Percentiles rank a stretch among this genome's conserved stretches.
Conservation (phyloP, 30 jellyfish, hydroid and myxozoan species). For the Cassiopea xamachana region DNA sequence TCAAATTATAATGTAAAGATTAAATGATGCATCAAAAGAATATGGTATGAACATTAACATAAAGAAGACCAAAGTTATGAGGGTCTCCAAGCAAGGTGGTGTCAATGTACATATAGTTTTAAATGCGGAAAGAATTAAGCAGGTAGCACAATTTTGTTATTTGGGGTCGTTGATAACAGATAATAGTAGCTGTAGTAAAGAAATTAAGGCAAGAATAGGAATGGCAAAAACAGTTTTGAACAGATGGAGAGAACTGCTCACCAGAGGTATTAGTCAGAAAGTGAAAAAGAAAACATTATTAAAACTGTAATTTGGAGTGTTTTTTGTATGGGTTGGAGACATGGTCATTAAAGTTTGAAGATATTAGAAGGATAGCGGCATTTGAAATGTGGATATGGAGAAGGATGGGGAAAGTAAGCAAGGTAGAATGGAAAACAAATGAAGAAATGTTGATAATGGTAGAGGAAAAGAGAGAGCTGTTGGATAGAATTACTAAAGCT, state of each 20-base stretch:
- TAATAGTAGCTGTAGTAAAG: not conserved
- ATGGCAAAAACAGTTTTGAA: conserved; percentile 6
- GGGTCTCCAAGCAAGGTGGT: not conserved
- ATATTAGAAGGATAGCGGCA: not conserved
- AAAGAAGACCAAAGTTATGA: conserved; percentile 33
- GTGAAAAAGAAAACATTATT: not conserved
- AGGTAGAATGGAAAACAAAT: conserved; percentile 54
- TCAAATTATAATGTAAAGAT: not conserved
- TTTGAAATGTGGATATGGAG: conserved; percentile 32
- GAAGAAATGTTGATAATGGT: conserved; percentile 5
- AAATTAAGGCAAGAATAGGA: conserved; percentile 1
- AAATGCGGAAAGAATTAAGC: not conserved
- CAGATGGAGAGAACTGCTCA: not conserved
- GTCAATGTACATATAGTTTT: not conserved
- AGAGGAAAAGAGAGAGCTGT: not conserved
- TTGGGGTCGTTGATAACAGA: not conserved
- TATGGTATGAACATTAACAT: not conserved
- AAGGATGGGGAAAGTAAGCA: conserved; percentile 24
- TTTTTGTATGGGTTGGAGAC: not conserved
- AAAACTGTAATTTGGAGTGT: no score
- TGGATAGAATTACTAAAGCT: not conserved
- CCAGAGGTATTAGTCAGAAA: no score
- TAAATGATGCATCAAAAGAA: not conserved
- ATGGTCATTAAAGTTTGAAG: conserved; percentile 24
- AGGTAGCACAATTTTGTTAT: not conserved